Evolutionary conservation across 2,113 vertebrate genomes (phyloP).

Genomic region (Scortum barcoo): DNA sequence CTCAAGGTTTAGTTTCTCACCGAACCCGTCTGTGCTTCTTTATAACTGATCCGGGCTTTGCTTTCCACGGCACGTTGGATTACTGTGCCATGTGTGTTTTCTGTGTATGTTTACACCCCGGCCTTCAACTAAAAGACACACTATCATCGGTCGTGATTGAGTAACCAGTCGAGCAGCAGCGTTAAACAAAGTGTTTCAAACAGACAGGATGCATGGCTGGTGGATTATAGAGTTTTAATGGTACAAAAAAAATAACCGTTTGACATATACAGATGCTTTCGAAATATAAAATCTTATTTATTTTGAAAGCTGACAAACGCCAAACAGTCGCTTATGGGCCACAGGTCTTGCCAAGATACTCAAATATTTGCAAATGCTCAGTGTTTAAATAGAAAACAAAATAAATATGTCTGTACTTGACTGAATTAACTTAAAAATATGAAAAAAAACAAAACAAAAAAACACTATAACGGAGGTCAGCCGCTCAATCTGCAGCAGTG

Average conservation of each 20-base stretch:
- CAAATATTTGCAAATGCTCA: neutral
- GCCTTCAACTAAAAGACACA: conserved; percentile 6
- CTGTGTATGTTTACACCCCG: conserved; percentile 35
- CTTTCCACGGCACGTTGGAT: conserved; percentile 34
- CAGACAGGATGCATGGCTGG: neutral
- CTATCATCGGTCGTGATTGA: conserved; percentile 20
- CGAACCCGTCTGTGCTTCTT: conserved; percentile 26
- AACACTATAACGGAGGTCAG: neutral
- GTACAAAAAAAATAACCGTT: neutral
- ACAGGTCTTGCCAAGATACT: neutral
- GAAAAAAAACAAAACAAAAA: no score
- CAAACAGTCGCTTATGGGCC: neutral
- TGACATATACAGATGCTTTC: neutral
- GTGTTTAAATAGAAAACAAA: neutral
- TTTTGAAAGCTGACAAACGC: neutral
- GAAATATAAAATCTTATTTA: neutral
- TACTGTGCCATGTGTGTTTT: conserved; percentile 26
- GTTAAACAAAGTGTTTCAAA: neutral
- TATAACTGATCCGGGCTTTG: conserved; percentile 43
- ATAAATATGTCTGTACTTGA: neutral
- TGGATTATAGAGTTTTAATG: neutral
- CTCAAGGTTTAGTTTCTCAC: conserved; percentile 45
- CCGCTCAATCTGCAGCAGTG: neutral
- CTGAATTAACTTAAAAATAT: neutral
- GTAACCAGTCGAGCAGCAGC: neutral